These are phyloP conservation scores for Antennarius striatus DNA, from an alignment of 2,113 vertebrate genomes.

Conservation along the genomic window DNA sequence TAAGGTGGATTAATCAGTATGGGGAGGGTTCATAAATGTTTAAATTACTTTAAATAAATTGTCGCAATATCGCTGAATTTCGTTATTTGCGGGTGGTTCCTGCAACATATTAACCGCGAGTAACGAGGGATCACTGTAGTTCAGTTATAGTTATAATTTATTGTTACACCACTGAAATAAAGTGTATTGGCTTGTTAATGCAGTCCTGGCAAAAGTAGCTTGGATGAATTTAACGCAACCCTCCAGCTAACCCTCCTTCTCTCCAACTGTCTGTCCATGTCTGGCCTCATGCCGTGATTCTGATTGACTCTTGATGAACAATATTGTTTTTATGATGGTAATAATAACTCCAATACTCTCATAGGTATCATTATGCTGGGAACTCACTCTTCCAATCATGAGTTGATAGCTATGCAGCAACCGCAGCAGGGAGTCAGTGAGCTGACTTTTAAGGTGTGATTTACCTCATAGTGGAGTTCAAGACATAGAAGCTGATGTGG, in stretches of 20 bases:
- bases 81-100: too few species aligned
- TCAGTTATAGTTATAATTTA: too few species aligned
- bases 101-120: not conserved
- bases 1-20: too few species aligned
- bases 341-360: constrained; percentile 54
- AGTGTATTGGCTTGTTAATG: not conserved
- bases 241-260: not conserved
- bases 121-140: not conserved
- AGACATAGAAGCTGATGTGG: constrained; percentile 20
- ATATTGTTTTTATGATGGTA: constrained; percentile 62
- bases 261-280: constrained; percentile 37
- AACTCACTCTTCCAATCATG: constrained; percentile 41
- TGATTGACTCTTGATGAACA: constrained; percentile 72
- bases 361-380: constrained; percentile 57
- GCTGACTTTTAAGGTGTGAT: constrained; percentile 66
- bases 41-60: too few species aligned
- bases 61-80: too few species aligned
- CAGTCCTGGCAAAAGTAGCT: constrained; percentile 22
- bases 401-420: constrained; percentile 40
- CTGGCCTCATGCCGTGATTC: constrained; percentile 60
- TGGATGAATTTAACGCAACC: constrained; percentile 9
- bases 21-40: too few species aligned
- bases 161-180: not conserved
- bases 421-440: constrained; percentile 54
- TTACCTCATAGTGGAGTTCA: constrained; percentile 57